Conservation (phyloP, 2,888 invertebrate genomes). For the Melanchra persicariae region DNA sequence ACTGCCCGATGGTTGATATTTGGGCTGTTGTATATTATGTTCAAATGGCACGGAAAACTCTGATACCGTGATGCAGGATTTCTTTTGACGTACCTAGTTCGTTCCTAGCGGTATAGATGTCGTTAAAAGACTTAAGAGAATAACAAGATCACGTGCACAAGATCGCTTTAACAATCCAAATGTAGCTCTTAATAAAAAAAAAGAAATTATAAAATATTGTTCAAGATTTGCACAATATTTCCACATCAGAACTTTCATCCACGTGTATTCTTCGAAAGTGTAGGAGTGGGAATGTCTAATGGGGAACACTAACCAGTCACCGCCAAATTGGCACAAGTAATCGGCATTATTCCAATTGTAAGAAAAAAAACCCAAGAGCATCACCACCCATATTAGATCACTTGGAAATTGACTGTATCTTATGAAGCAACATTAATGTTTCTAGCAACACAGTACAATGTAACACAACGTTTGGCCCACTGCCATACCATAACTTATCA, state of each 20-base stretch:
- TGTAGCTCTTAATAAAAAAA: too few species aligned
- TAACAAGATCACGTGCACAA: too few species aligned
- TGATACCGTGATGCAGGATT: too few species aligned
- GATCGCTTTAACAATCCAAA: too few species aligned
- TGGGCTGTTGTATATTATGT: too few species aligned
- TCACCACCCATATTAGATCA: background rate
- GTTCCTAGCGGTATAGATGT: too few species aligned
- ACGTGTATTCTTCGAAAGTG: background rate
- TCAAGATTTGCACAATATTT: background rate
- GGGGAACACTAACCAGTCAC: background rate
- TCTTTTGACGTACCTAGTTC: too few species aligned
- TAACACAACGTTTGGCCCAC: background rate
- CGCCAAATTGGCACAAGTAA: background rate
- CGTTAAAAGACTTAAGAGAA: too few species aligned
- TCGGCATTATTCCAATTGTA: constrained; percentile 10
- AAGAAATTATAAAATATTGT: too few species aligned
- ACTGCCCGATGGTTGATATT: too few species aligned
- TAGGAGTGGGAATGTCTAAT: background rate
- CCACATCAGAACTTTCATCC: background rate
- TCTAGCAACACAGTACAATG: background rate
- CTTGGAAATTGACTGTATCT: background rate
- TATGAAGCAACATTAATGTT: constrained; percentile 10
- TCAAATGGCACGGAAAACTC: too few species aligned
- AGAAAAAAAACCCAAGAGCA: background rate
- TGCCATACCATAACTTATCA: background rate